Conservation (phyloP, 2,797 vertebrate species). For the Lemur catta region DNA sequence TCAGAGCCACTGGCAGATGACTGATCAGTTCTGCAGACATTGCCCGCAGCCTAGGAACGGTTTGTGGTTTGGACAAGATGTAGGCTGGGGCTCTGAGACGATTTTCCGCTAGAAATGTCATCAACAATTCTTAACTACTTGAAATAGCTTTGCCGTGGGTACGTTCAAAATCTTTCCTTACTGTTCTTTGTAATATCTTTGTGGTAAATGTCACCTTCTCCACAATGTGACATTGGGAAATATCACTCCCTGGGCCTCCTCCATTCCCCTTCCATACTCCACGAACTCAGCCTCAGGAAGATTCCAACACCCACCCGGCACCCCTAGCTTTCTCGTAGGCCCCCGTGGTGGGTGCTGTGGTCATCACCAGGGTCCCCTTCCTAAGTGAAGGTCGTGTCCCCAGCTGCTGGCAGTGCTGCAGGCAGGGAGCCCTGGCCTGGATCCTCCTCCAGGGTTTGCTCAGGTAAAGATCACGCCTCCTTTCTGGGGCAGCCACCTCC, state of each 20-base stretch:
- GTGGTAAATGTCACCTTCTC: background rate
- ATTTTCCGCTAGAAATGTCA: background rate
- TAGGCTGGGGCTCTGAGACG: background rate
- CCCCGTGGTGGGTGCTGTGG: accelerated
- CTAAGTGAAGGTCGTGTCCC: background rate
- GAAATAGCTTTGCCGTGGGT: background rate
- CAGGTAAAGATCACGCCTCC: too few species aligned
- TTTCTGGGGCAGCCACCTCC: background rate
- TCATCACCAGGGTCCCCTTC: background rate
- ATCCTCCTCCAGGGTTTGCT: background rate
- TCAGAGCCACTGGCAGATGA: background rate
- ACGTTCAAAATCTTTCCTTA: background rate
- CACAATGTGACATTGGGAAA: background rate
- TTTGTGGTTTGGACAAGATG: background rate
- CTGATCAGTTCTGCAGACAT: background rate
- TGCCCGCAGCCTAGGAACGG: background rate
- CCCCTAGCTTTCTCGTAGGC: background rate
- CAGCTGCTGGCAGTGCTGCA: background rate
- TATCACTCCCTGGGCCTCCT: background rate
- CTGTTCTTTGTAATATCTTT: background rate
- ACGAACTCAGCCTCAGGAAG: background rate
- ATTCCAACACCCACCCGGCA: background rate
- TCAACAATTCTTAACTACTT: background rate
- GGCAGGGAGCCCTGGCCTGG: background rate
- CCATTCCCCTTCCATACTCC: background rate